Evolutionary conservation across 2,113 vertebrate genomes (phyloP), one percentile per base, ranked within the genome.

Genomic region (Oophaga pumilio): DNA sequence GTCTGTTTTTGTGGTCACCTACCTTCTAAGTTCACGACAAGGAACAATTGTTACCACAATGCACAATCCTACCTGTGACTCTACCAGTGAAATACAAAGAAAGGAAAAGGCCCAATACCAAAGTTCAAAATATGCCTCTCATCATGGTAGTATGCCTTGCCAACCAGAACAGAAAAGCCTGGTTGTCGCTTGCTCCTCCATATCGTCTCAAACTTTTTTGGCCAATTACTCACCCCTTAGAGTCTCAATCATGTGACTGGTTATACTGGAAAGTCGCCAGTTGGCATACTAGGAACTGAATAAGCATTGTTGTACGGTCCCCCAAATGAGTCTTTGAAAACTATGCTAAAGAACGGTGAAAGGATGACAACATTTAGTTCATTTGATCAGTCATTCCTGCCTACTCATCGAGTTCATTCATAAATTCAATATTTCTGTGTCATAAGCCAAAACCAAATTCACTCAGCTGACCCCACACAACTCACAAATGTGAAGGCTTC

Each of bases 191-290:
- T 28, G 2, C 26, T 1, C 68, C 68, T 71, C 68, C 26, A 33
- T 18, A 17, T 8, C 28, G 2, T 71, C 33, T 3, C 14, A 18
- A 8, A 15, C 28, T 0, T 7, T 3, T 14, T 0, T 17, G 26
- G 1, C 68, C 13, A 71, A 6, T 28, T 33, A 26, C 2, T 7
- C 13, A 71, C 6, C 57, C 43, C 59, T 11, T 85, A 60, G 24
- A 50, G 20, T 81, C 85, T 28, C 56, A 60, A 33, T 28, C 22
- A 43, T 33, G 22, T 57, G 68, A 74, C 85, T 33, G 18, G 20
- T 11, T 14, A 14, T 66, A 71, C 86, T 76, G 77, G 26, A 64
- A 82, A n/a, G 86, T 50, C 86, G 74, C 22, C 28, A 68, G 59
- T 74, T 86, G 84, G 33, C n/a, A 20, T 14, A 18, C 28, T 5